phyloP scores from a whole-genome alignment of 1,140 invertebrate genomes.

The Melitaea cinxia region DNA sequence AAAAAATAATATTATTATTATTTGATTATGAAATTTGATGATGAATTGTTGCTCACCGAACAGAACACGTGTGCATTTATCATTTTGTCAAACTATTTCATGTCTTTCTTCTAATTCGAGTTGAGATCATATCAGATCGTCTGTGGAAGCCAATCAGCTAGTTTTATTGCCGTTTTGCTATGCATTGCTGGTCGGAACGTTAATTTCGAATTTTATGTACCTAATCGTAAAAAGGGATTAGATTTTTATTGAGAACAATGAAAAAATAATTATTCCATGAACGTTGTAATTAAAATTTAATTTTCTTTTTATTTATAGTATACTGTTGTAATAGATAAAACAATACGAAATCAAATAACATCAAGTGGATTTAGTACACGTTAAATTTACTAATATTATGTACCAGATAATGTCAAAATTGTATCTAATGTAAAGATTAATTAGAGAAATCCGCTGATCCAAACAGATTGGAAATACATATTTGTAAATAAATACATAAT shows the following conservation, averaged over 20 bases:
- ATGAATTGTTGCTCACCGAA: background rate
- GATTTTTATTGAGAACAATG: constrained; percentile 37
- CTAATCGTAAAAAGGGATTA: constrained; percentile 37
- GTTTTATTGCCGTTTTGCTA: constrained; percentile 36
- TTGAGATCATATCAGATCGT: background rate
- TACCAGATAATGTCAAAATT: too few relatives aligned
- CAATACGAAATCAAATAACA: too few relatives aligned
- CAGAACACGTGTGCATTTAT: background rate
- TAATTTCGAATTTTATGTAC: constrained; percentile 36
- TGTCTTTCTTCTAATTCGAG: background rate
- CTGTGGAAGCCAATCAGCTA: constrained; percentile 24
- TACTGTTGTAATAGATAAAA: background rate
- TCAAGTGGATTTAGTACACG: too few relatives aligned
- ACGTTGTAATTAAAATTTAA: constrained; percentile 19
- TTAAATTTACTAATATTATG: too few relatives aligned
- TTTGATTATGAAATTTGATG: too few relatives aligned
- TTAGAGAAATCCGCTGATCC: too few relatives aligned
- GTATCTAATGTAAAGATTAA: too few relatives aligned
- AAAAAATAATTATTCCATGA: constrained; percentile 31
- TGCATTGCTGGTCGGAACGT: constrained; percentile 29
- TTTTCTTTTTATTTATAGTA: background rate
- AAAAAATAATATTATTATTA: too few relatives aligned
- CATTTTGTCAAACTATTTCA: background rate
- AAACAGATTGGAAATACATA: too few relatives aligned
- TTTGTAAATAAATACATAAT: too few relatives aligned